A percentile compares a stretch with the other conserved stretches of the same genome.
These are phyloP conservation scores for Patella pellucida DNA, from an alignment of 2,888 invertebrate species.

Conservation along the genomic window DNA sequence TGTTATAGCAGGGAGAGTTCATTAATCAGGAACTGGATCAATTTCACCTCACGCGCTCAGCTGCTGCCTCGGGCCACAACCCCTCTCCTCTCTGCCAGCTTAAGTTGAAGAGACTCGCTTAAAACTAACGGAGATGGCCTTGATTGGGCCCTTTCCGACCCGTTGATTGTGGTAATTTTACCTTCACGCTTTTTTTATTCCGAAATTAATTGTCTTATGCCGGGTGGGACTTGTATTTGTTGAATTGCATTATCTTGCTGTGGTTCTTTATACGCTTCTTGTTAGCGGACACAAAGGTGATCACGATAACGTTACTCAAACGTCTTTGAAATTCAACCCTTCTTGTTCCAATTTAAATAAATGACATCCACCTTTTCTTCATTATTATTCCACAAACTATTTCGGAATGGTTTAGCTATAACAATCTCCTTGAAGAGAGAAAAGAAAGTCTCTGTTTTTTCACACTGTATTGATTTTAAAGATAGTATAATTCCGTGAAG, in stretches of 20 bases:
- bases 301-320: conserved; percentile 9
- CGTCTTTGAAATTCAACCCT: conserved; percentile 7
- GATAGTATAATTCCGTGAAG: too few species aligned
- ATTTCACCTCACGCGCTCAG: conserved; percentile 18
- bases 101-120: conserved; percentile 2
- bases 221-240: conserved; percentile 8
- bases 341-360: conserved; percentile 5
- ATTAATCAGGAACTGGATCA: conserved; percentile 22
- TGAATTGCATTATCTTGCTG: conserved; percentile 5
- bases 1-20: conserved; percentile 16
- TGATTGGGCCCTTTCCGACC: conserved; percentile 1
- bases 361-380: conserved; percentile 2
- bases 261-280: conserved; percentile 9
- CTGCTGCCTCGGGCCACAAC: conserved; percentile 13
- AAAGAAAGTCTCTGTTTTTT: not conserved
- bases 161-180: conserved; percentile 12
- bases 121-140: not conserved
- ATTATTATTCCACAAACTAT: conserved; percentile 9
- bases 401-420: not conserved
- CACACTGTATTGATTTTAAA: not conserved
- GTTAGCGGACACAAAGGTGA: conserved; percentile 7
- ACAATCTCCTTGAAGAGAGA: not conserved
- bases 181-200: conserved; percentile 12
- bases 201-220: conserved; percentile 11
- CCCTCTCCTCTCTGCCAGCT: conserved; percentile 2